Percentiles rank a stretch among this genome's conserved stretches.
These are phyloP conservation scores for Lepidostoma basale DNA, from an alignment of 1,140 invertebrate genomes.

Conservation along the genomic window DNA sequence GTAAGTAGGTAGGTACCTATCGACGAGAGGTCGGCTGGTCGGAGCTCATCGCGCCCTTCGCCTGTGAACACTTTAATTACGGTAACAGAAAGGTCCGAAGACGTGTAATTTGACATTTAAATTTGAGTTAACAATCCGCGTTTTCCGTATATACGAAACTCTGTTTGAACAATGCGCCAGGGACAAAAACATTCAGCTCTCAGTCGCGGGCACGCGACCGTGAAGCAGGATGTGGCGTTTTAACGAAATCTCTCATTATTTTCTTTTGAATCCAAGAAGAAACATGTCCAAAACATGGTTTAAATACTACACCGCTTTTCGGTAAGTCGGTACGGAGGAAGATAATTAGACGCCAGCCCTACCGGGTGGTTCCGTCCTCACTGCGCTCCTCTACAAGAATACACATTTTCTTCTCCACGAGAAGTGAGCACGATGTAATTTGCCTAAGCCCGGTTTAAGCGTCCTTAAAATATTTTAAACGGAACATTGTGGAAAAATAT, in stretches of 20 bases:
- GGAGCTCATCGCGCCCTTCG: too few species aligned
- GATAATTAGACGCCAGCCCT: slow-evolving; percentile 5
- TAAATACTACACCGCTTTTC: slow-evolving; percentile 16
- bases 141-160: not conserved
- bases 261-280: slow-evolving; percentile 22
- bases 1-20: too few species aligned
- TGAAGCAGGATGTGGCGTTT: slow-evolving; percentile 27
- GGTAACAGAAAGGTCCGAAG: not conserved
- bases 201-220: slow-evolving; percentile 15
- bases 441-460: too few species aligned
- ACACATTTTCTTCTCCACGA: too few species aligned
- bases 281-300: slow-evolving; percentile 16
- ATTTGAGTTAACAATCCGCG: slow-evolving; percentile 12
- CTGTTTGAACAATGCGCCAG: slow-evolving; percentile 11
- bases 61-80: slow-evolving; percentile 21
- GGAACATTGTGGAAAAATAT: too few species aligned
- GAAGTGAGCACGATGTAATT: too few species aligned
- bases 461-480: too few species aligned
- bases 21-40: too few species aligned
- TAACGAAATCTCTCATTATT: slow-evolving; percentile 36
- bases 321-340: not conserved
- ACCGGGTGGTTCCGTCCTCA: slow-evolving; percentile 5
- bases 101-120: slow-evolving; percentile 32
- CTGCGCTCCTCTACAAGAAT: too few species aligned
- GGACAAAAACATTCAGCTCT: slow-evolving; percentile 11